Evolutionary conservation across 1,140 invertebrate species (phyloP), one percentile per base, ranked within the genome.

Genomic region (Drosophila miranda): DNA sequence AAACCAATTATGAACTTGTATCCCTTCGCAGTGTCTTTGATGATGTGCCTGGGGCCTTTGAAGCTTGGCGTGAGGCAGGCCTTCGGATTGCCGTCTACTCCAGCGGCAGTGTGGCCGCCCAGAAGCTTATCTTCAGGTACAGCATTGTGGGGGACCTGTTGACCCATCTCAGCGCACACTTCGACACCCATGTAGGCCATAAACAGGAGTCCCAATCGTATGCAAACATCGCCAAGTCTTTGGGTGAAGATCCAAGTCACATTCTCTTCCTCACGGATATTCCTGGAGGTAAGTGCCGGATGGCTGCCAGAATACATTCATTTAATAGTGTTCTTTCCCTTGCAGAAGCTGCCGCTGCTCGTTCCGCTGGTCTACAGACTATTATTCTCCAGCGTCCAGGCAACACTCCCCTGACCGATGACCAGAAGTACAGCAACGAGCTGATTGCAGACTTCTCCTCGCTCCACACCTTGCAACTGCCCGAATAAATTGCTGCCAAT

Each of bases 91-190:
- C 95, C 78, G 94, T 98, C 50, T 99, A 97, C 86, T 99, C 97
- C 0, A 98, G 97, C 53, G 98, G 98, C 46, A 98, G 96, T 75
- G 94, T 97, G 0, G 94, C 96, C 83, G 96, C 97, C 38, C 98
- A 99, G 91, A 97, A 98, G 90, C 92, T 98, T 8, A 92, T 99
- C 3, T 98, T 98, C 90, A 92, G 92, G 1, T 92, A 98, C 90
- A 95, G 96, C 16, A 91, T 92, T 28, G 92, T 94, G 45, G 98
- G 97, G 13, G 94, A 99, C 92, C 87, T 99, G 62, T 91, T 94
- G 49, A 88, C 94, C 91, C 93, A 94, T 55, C 94, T 99, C 42
- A 94, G 93, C 64, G 96, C 94, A 16, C 95, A 97, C 91, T 99
- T 97, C 91, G 97, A 99, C 89, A 98, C 97, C 8, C 94, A 93